These are phyloP conservation scores for Oreamnos americanus DNA, from an alignment of 2,113 vertebrate genomes.

Conservation along the genomic window DNA sequence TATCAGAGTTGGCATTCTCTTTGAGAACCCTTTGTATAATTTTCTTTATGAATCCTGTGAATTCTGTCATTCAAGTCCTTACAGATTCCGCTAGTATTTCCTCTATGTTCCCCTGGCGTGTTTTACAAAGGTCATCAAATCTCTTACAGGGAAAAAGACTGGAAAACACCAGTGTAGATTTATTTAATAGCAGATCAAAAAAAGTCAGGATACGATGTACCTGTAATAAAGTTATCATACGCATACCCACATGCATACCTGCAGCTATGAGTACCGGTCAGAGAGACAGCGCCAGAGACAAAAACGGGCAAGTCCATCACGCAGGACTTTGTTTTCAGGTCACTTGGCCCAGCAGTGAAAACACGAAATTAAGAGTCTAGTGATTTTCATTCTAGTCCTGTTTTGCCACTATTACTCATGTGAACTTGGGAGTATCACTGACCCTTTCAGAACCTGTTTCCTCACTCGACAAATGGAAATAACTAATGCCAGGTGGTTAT, in stretches of 20 bases:
- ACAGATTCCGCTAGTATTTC: background rate
- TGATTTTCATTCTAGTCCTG: background rate
- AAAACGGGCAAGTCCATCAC: background rate
- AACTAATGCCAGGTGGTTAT: background rate
- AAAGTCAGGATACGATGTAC: background rate
- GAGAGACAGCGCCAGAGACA: background rate
- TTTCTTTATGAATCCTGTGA: background rate
- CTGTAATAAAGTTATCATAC: background rate
- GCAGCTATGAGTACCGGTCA: background rate
- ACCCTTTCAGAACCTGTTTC: background rate
- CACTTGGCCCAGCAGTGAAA: background rate
- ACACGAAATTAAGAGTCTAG: background rate
- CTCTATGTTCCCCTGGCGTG: background rate
- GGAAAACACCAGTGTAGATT: background rate
- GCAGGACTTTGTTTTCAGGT: background rate
- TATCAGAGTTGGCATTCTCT: background rate
- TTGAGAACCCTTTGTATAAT: background rate
- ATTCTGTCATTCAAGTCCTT: background rate
- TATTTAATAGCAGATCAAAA: background rate
- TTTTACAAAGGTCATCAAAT: background rate
- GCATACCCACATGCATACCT: too few species aligned
- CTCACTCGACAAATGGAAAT: background rate
- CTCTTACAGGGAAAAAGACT: background rate
- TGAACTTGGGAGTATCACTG: background rate
- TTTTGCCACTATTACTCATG: background rate